These are phyloP conservation scores for Pleuronectes platessa DNA, from an alignment of 2,113 vertebrate genomes.

Conservation along the genomic window DNA sequence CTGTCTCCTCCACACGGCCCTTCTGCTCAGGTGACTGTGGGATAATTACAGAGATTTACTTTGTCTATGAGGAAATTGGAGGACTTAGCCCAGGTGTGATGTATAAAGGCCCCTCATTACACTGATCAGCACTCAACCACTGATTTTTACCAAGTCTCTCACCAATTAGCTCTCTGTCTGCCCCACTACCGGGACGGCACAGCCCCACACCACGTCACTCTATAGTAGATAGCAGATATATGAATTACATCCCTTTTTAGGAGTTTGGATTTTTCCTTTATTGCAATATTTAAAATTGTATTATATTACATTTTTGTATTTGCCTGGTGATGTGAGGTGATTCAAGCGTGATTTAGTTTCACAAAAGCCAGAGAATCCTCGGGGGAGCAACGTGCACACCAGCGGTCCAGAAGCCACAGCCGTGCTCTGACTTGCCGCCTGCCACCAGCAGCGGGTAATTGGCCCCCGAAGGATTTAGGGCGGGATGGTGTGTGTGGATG, in stretches of 20 bases:
- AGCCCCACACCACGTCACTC: neutral
- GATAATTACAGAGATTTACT: slow-evolving; percentile 82
- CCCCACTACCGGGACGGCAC: slow-evolving; percentile 8
- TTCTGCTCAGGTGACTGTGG: slow-evolving; percentile 68
- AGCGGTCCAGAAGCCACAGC: slow-evolving; percentile 78
- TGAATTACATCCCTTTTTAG: no score
- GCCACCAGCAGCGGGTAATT: slow-evolving; percentile 83
- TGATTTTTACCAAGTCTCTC: slow-evolving; percentile 66
- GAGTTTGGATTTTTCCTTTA: neutral
- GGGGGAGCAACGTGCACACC: slow-evolving; percentile 56
- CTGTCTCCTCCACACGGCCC: slow-evolving; percentile 66
- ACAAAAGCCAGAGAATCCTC: slow-evolving; percentile 49
- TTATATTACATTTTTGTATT: neutral
- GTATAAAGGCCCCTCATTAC: slow-evolving; percentile 73
- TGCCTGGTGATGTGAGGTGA: slow-evolving; percentile 15
- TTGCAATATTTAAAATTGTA: neutral
- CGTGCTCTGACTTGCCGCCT: slow-evolving; percentile 79
- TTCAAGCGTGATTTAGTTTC: slow-evolving; percentile 43
- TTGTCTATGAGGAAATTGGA: slow-evolving; percentile 82
- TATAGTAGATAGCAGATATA: neutral
- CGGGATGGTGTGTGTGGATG: slow-evolving; percentile 63
- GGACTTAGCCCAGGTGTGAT: slow-evolving; percentile 78
- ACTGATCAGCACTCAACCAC: slow-evolving; percentile 66
- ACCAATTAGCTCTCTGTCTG: slow-evolving; percentile 65
- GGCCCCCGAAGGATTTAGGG: slow-evolving; percentile 82